These are phyloP conservation scores for Archaeoteleia sp. DNA, from an alignment of 2,888 invertebrate genomes.

Conservation along the genomic window DNA sequence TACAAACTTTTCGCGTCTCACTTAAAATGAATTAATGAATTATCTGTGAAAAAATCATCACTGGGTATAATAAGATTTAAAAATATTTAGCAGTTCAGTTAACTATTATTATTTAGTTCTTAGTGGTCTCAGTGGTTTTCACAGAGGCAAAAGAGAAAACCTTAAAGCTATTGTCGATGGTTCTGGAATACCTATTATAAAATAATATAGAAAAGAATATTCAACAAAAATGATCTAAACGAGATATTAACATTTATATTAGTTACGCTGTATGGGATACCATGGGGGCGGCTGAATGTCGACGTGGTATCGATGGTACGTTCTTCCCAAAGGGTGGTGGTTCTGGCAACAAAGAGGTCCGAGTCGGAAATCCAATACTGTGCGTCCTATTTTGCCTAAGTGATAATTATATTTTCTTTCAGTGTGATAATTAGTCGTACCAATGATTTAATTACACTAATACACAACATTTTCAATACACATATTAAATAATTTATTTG, in stretches of 20 bases:
- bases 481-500: too few relatives aligned
- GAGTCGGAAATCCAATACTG: conserved; percentile 68
- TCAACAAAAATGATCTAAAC: conserved; percentile 1
- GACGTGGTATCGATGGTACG: conserved; percentile 69
- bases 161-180: too few relatives aligned
- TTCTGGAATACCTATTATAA: too few relatives aligned
- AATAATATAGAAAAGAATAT: conserved; percentile 1
- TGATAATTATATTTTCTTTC: background rate
- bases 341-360: conserved; percentile 65
- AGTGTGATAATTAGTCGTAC: background rate
- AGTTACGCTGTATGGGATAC: conserved; percentile 55
- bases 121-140: too few relatives aligned
- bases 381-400: conserved; percentile 68
- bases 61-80: too few relatives aligned
- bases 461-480: too few relatives aligned
- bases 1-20: too few relatives aligned
- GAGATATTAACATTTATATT: conserved; percentile 13
- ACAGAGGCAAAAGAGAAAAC: too few relatives aligned
- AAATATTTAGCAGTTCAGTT: too few relatives aligned
- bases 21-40: too few relatives aligned
- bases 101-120: too few relatives aligned
- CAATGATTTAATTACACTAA: conserved; percentile 1
- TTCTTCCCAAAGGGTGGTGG: conserved; percentile 59
- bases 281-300: conserved; percentile 70
- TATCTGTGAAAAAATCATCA: too few relatives aligned